Conservation (phyloP, 2,888 invertebrate species). For the Hydropsyche betteni region DNA sequence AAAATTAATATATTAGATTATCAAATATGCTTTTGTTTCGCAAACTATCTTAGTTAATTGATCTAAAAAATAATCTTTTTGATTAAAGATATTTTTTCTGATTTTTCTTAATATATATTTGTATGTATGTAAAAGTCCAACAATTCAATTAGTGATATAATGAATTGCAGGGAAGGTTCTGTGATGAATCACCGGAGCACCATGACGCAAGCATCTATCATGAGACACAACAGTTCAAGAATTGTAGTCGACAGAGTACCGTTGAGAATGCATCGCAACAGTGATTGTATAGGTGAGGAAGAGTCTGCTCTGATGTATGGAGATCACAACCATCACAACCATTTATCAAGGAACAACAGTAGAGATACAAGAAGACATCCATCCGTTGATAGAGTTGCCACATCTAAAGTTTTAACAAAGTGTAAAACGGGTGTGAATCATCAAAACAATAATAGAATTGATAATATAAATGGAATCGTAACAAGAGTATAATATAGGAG, state of each 20-base stretch:
- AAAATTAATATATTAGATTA: too few relatives aligned
- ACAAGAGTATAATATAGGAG: slow-evolving; percentile 46
- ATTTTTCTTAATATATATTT: too few relatives aligned
- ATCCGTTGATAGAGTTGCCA: slow-evolving; percentile 41
- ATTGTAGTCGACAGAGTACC: slow-evolving; percentile 47
- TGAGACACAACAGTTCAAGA: slow-evolving; percentile 49
- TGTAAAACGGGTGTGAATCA: slow-evolving; percentile 41
- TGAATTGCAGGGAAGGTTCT: slow-evolving; percentile 54
- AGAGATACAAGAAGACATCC: slow-evolving; percentile 44
- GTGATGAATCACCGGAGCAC: slow-evolving; percentile 54
- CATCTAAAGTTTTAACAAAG: slow-evolving; percentile 32
- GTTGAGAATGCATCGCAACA: slow-evolving; percentile 37
- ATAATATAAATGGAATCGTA: slow-evolving; percentile 44
- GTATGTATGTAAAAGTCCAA: too few relatives aligned
- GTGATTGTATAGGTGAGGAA: slow-evolving; percentile 40
- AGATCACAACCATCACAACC: slow-evolving; percentile 42
- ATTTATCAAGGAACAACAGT: slow-evolving; percentile 39
- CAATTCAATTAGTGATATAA: too few relatives aligned
- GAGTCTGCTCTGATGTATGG: slow-evolving; percentile 36
- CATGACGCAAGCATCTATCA: slow-evolving; percentile 52
- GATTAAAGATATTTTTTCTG: too few relatives aligned
- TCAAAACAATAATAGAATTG: slow-evolving; percentile 46
- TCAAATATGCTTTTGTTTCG: too few relatives aligned
- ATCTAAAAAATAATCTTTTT: not conserved
- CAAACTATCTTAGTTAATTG: too few relatives aligned